These are phyloP conservation scores for Girardinichthys multiradiatus DNA, from an alignment of 2,113 vertebrate species.

Conservation along the genomic window DNA sequence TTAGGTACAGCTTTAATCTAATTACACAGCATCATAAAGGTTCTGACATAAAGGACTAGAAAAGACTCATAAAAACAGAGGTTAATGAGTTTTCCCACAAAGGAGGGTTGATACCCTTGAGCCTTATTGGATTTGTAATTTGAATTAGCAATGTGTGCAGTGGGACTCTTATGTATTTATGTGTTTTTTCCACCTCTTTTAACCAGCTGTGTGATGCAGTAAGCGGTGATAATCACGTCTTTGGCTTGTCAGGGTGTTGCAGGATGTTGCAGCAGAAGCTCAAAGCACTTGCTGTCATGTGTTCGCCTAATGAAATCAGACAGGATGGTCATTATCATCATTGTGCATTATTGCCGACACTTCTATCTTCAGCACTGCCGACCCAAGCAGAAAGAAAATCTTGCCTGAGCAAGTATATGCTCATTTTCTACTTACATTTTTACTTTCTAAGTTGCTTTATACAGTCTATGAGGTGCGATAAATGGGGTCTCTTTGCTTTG, in stretches of 20 bases:
- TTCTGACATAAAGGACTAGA: slow-evolving; percentile 36
- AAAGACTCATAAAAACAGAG: slow-evolving; percentile 37
- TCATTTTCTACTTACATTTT: neutral
- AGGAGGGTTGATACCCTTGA: slow-evolving; percentile 48
- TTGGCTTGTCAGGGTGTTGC: slow-evolving; percentile 56
- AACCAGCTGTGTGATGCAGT: slow-evolving; percentile 32
- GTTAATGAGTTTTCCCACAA: slow-evolving; percentile 51
- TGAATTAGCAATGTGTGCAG: slow-evolving; percentile 49
- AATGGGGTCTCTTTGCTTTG: slow-evolving; percentile 64
- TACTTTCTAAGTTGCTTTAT: slow-evolving; percentile 53
- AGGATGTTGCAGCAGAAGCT: slow-evolving; percentile 64
- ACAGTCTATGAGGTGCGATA: slow-evolving; percentile 60
- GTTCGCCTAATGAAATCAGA: slow-evolving; percentile 68
- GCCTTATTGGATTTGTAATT: slow-evolving; percentile 62
- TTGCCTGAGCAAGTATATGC: slow-evolving; percentile 49
- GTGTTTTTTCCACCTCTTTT: slow-evolving; percentile 27
- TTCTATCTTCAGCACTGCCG: slow-evolving; percentile 47
- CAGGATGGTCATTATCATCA: slow-evolving; percentile 69
- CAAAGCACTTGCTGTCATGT: slow-evolving; percentile 61
- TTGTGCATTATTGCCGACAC: slow-evolving; percentile 64
- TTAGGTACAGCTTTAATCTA: slow-evolving; percentile 31
- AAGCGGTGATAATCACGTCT: slow-evolving; percentile 43
- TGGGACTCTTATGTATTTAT: slow-evolving; percentile 37
- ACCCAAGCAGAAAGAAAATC: slow-evolving; percentile 43
- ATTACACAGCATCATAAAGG: slow-evolving; percentile 22